Evolutionary conservation across 2,797 vertebrate genomes (phyloP).

Genomic region (Tachyglossus aculeatus): DNA sequence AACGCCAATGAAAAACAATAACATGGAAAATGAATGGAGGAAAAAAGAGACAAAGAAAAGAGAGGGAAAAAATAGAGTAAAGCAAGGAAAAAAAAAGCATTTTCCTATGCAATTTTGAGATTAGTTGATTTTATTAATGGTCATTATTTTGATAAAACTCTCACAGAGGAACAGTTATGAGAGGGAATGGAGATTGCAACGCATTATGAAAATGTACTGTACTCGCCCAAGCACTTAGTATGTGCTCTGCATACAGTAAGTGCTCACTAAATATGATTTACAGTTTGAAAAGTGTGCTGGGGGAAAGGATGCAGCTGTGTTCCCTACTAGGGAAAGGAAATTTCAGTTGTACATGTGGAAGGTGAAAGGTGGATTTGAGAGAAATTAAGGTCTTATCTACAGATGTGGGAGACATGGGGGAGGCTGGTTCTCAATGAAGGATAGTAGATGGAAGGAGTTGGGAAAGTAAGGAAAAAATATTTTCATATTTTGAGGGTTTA

Average conservation of each 20-base stretch:
- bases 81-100: background rate
- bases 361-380: constrained; percentile 2
- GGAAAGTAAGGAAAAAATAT: constrained; percentile 1
- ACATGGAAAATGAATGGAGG: too few relatives aligned
- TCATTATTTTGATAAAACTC: background rate
- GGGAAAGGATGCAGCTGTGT: background rate
- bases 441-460: too few relatives aligned
- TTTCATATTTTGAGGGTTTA: background rate
- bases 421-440: background rate
- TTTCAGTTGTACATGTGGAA: background rate
- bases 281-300: background rate
- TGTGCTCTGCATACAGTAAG: too few relatives aligned
- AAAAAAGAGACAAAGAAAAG: background rate
- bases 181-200: background rate
- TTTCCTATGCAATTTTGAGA: background rate
- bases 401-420: background rate
- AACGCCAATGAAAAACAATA: too few relatives aligned
- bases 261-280: too few relatives aligned
- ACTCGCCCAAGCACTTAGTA: too few relatives aligned
- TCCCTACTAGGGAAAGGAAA: background rate
- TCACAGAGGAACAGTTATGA: background rate
- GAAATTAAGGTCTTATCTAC: too few relatives aligned
- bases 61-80: background rate
- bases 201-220: too few relatives aligned
- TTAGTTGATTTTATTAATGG: constrained; percentile 10